Conservation (phyloP, 2,888 invertebrate species). For the Nycteola revayana region DNA sequence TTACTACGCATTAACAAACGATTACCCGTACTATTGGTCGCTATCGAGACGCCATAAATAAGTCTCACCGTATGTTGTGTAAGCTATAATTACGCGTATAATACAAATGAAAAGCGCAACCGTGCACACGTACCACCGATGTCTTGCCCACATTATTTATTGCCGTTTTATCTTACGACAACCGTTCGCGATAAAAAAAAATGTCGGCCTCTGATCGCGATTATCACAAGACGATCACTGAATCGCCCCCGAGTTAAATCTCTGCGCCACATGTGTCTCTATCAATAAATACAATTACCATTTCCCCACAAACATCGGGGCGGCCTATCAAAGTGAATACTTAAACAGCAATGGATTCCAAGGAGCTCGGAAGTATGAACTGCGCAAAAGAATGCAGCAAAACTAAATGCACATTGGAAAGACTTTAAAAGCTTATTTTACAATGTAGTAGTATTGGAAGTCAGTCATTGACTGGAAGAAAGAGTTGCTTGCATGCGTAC, state of each 20-base stretch:
- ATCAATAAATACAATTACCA: conserved; percentile 27
- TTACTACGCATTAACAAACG: conserved; percentile 54
- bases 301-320: conserved; percentile 14
- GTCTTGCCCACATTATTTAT: conserved; percentile 74
- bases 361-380: conserved; percentile 6
- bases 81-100: conserved; percentile 71
- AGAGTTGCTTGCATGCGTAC: conserved; percentile 55
- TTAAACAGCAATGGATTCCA: conserved; percentile 35
- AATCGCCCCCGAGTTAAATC: conserved; percentile 53
- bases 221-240: conserved; percentile 73
- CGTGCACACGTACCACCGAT: conserved; percentile 61
- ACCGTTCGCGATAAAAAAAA: conserved; percentile 76
- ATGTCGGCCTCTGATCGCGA: conserved; percentile 74
- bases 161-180: conserved; percentile 72
- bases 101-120: conserved; percentile 73
- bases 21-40: conserved; percentile 52
- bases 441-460: conserved; percentile 61
- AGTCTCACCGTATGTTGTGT: conserved; percentile 44
- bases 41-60: conserved; percentile 49
- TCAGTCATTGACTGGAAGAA: conserved; percentile 65
- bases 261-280: conserved; percentile 20
- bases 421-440: conserved; percentile 58
- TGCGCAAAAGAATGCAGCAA: conserved; percentile 39
- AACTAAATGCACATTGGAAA: conserved; percentile 65
- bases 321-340: neutral